Percentiles rank a stretch among this genome's conserved stretches.
Evolutionary conservation across 2,797 vertebrate genomes (phyloP).

Genomic region (Crocidura indochinensis): DNA sequence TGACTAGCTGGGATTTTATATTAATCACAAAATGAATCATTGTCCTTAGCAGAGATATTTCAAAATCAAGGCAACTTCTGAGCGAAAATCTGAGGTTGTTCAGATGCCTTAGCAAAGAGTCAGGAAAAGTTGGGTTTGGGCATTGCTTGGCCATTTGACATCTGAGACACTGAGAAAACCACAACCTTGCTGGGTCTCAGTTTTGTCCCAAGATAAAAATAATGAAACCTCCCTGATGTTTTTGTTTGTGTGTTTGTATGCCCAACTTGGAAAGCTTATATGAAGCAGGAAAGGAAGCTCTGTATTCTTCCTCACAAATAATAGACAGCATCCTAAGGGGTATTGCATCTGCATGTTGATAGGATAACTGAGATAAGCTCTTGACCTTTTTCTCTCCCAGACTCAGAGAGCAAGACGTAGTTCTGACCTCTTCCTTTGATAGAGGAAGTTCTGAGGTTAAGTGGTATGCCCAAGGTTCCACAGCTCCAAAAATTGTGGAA

Average conservation of each 20-base stretch:
- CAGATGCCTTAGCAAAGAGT: conserved; percentile 20
- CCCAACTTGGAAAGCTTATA: conserved; percentile 35
- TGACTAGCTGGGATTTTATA: conserved; percentile 70
- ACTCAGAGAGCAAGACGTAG: conserved; percentile 51
- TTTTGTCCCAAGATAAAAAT: conserved; percentile 52
- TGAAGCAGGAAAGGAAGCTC: not conserved
- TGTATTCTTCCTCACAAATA: not conserved
- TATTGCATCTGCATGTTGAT: not conserved
- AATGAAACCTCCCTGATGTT: conserved; percentile 32
- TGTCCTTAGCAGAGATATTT: conserved; percentile 72
- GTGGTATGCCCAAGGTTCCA: conserved; percentile 38
- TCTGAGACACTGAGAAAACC: conserved; percentile 14
- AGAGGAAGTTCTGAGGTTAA: conserved; percentile 36
- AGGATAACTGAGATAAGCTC: not conserved
- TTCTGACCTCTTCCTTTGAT: conserved; percentile 21
- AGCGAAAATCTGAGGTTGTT: conserved; percentile 68
- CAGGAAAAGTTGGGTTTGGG: not conserved
- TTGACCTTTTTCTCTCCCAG: conserved; percentile 36
- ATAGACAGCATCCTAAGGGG: not conserved
- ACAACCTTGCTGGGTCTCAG: conserved; percentile 16
- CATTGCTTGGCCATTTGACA: conserved; percentile 2
- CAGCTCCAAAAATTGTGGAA: not conserved
- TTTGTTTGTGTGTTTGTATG: too few relatives aligned
- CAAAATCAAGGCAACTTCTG: conserved; percentile 67
- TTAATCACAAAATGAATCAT: conserved; percentile 81